Conservation (phyloP, 2,888 invertebrate species). For the Choristoneura rosaceana region DNA sequence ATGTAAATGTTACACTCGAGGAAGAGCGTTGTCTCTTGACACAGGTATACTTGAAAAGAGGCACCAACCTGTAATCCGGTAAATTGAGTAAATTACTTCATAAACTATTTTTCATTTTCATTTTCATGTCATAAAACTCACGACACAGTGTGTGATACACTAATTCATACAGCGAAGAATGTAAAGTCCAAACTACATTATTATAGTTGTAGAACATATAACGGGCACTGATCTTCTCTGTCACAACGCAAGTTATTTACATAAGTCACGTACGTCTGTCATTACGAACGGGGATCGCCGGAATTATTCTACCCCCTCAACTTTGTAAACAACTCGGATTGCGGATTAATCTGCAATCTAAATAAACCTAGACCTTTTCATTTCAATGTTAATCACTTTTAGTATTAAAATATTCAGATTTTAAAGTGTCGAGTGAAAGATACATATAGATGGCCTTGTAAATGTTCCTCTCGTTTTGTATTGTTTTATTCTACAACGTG, state of each 20-base stretch:
- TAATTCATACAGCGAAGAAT: constrained; percentile 21
- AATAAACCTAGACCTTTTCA: constrained; percentile 42
- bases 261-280: constrained; percentile 61
- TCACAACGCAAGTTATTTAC: constrained; percentile 59
- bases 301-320: constrained; percentile 47
- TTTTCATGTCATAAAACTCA: constrained; percentile 2
- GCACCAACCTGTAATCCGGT: no score
- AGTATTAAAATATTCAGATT: constrained; percentile 41
- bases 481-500: not conserved
- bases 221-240: constrained; percentile 55
- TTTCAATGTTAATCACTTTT: constrained; percentile 42
- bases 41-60: no score
- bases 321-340: constrained; percentile 42
- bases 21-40: no score
- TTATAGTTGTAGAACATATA: constrained; percentile 47
- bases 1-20: no score
- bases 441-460: constrained; percentile 19
- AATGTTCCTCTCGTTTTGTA: constrained; percentile 8
- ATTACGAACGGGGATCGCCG: constrained; percentile 50
- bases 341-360: constrained; percentile 41
- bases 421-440: constrained; percentile 37
- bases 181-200: constrained; percentile 36
- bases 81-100: no score
- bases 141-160: not conserved
- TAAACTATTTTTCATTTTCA: no score